Base-by-base conservation (phyloP, 2,888 invertebrate species). In the Nomada fabriciana region DNA sequence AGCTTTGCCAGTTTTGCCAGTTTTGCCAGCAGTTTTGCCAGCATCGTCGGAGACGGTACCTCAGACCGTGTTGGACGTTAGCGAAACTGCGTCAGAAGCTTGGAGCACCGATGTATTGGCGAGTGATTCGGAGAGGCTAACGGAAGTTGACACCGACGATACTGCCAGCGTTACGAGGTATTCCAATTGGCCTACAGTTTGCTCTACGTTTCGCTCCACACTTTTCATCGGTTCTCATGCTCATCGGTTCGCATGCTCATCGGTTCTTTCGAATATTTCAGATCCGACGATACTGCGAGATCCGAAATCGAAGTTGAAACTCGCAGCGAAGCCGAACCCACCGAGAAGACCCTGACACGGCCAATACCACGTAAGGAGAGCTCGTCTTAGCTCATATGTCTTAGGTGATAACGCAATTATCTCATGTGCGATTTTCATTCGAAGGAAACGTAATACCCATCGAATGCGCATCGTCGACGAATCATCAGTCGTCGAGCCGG, bases 31-130 rank as follows among this genome's bases (percentile, higher is more conserved):
- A 9, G 85, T 89, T 47, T 76, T 91, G n/a, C 71, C 88, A 9
- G 81, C 90, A 0, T 94, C 82, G 36, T 94, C 94, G 0, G 84
- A 89, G 5, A 90, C 92, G 77, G 83, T 91, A 20, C 80, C 91
- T 76, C 95, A 94, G 91, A 94, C 90, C 89, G 94, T 95, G 63
- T 94, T 97, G 18, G 98, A 98, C 93, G 96, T 97, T 20, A 97
- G 97, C 0, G 98, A 99, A 92, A 98, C 99, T 1, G 98, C 98
- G 25, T 98, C 98, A 89, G 99, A 99, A 94, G 98, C 98, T 0
- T 99, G 99, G 99, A 98, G 98, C 91, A 99, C 98, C 76, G 99
- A 99, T 94, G 99, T 99, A 20, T 94, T 98, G 63, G 97, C 97
- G 0, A 98, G 98, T 2, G 99, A 99, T 93, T 98, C 98, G 25